Evolutionary conservation across 2,888 invertebrate genomes (phyloP).

Genomic region (Chymomyza fuscimana): DNA sequence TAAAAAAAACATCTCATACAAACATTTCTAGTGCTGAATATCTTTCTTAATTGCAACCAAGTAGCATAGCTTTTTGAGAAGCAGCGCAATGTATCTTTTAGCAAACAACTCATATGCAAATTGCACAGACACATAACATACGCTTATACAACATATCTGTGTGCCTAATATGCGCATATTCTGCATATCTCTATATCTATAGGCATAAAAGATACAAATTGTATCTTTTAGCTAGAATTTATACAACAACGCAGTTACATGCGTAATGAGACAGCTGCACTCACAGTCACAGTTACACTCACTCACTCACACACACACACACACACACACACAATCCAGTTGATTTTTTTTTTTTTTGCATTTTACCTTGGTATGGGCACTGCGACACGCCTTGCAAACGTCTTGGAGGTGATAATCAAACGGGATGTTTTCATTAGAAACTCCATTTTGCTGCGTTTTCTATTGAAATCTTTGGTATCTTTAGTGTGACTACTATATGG

Average conservation of each 20-base stretch:
- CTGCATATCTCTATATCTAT: slow-evolving; percentile 20
- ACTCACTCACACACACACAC: background rate
- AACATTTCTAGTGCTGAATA: background rate
- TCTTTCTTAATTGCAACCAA: background rate
- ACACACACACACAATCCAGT: background rate
- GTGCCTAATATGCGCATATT: slow-evolving; percentile 47
- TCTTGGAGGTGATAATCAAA: slow-evolving; percentile 77
- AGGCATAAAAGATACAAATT: slow-evolving; percentile 21
- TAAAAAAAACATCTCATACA: background rate
- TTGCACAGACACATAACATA: slow-evolving; percentile 37
- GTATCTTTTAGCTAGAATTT: slow-evolving; percentile 38
- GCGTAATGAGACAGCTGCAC: slow-evolving; percentile 49
- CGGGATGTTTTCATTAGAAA: slow-evolving; percentile 79
- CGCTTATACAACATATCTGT: slow-evolving; percentile 12
- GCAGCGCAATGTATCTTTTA: background rate
- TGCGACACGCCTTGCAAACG: slow-evolving; percentile 78
- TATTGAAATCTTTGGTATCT: slow-evolving; percentile 12
- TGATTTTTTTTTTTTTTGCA: slow-evolving; percentile 17
- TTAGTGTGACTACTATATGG: background rate
- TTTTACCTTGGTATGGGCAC: slow-evolving; percentile 80
- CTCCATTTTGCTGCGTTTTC: slow-evolving; percentile 74
- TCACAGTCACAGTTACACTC: background rate
- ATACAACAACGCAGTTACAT: slow-evolving; percentile 65
- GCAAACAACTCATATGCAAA: slow-evolving; percentile 46
- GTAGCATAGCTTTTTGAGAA: background rate